Conservation (phyloP, 2,113 vertebrate genomes). For the Rhinoderma darwinii region DNA sequence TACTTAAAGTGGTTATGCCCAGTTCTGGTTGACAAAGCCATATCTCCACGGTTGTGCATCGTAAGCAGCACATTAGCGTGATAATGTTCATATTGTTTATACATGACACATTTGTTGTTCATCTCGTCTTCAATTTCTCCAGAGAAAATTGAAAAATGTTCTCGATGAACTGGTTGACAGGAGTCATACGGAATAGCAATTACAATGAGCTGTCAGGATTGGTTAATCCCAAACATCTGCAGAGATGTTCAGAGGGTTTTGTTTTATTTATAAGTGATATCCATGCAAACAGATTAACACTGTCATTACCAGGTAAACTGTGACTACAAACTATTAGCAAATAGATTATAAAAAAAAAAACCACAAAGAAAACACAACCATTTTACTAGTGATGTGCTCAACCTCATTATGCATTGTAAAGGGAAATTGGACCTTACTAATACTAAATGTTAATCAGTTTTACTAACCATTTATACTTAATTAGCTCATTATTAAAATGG, state of each 20-base stretch:
- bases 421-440: no score
- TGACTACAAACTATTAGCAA: background rate
- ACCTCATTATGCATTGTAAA: no score
- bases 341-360: background rate
- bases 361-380: background rate
- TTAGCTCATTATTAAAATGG: no score
- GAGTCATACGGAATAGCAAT: slow-evolving; percentile 53
- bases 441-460: no score
- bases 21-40: background rate
- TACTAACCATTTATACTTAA: no score
- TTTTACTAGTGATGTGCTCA: no score
- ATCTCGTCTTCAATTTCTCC: slow-evolving; percentile 52
- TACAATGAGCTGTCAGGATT: slow-evolving; percentile 42
- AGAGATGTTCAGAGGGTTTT: slow-evolving; percentile 23
- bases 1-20: background rate
- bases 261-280: slow-evolving; percentile 44
- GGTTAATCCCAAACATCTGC: slow-evolving; percentile 34
- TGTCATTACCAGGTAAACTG: background rate
- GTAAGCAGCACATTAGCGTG: slow-evolving; percentile 37
- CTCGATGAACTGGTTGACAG: slow-evolving; percentile 55
- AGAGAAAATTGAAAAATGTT: slow-evolving; percentile 54
- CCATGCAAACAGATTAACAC: slow-evolving; percentile 33
- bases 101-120: slow-evolving; percentile 55
- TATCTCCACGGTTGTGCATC: slow-evolving; percentile 28
- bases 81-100: slow-evolving; percentile 54